phyloP scores from a whole-genome alignment of 2,113 vertebrate genomes.

The Herpailurus yagouaroundi region DNA sequence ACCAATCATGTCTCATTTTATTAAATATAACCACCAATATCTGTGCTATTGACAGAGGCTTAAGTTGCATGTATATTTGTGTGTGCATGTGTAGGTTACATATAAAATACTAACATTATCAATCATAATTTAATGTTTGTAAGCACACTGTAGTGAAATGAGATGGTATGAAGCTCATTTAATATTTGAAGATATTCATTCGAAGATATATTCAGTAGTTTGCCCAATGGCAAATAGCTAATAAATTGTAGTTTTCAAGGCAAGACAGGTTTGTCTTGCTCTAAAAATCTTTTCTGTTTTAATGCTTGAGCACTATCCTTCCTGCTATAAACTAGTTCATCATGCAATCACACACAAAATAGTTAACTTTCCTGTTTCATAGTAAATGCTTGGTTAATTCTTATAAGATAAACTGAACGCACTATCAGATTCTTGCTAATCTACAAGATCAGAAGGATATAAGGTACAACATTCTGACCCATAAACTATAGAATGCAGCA shows the following conservation, averaged over 20 bases:
- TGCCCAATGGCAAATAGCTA: not conserved
- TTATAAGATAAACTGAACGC: not conserved
- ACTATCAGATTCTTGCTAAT: not conserved
- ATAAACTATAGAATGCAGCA: not conserved
- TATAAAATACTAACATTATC: not conserved
- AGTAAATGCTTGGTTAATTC: not conserved
- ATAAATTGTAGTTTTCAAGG: not conserved
- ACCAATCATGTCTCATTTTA: not conserved
- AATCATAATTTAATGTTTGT: not conserved
- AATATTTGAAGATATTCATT: not conserved
- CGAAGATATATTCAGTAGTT: not conserved
- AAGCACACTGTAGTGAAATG: not conserved
- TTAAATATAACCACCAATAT: not conserved
- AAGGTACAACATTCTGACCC: not conserved
- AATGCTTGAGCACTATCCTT: not conserved
- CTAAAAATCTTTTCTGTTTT: not conserved
- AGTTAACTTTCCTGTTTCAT: not conserved
- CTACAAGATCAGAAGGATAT: not conserved
- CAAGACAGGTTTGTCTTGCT: not conserved
- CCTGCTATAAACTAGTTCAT: not conserved
- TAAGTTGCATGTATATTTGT: not conserved
- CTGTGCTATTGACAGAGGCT: not conserved
- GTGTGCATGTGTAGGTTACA: not conserved
- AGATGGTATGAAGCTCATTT: not conserved
- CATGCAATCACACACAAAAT: not conserved